Percentiles rank a stretch among this genome's conserved stretches.
Evolutionary conservation across 53 echinoderm and acorn worm genomes (phyloP).

Genomic region (Echinarachnius parma): DNA sequence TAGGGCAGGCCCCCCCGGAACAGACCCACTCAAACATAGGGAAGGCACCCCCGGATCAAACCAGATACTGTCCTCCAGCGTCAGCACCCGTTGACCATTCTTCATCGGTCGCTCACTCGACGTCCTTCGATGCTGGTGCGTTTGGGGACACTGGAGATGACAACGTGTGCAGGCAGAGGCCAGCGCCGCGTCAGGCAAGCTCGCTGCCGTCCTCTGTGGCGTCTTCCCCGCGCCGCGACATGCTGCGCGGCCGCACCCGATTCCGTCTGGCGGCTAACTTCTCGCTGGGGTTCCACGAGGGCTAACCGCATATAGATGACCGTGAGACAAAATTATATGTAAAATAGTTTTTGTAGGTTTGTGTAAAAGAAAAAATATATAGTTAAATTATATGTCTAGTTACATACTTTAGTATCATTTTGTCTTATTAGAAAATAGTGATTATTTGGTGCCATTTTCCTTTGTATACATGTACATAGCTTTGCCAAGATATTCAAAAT

Average conservation of each 20-base stretch:
- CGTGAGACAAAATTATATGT: no score
- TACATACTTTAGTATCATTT: no score
- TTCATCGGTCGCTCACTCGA: conserved; percentile 29
- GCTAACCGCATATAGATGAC: no score
- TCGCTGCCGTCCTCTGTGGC: conserved; percentile 30
- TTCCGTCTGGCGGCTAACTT: conserved; percentile 39
- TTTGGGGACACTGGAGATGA: not conserved
- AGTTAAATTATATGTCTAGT: no score
- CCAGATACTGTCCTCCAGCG: no score
- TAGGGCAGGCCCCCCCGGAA: conserved; percentile 2
- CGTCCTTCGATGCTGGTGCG: conserved; percentile 19
- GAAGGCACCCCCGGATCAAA: conserved; percentile 9
- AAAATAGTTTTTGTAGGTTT: no score
- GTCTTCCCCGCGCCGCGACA: conserved; percentile 31
- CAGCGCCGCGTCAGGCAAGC: conserved; percentile 6
- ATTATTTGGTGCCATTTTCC: no score
- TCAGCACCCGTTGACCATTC: no score
- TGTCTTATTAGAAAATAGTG: no score
- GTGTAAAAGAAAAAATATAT: no score
- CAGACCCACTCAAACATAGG: not conserved
- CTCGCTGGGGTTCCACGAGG: conserved; percentile 38
- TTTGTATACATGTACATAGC: no score
- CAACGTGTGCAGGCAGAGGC: not conserved
- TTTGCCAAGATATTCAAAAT: no score
- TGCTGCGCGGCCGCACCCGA: conserved; percentile 27